Evolutionary conservation across 23 tunicate species (phyloP).

Genomic region (Diplosoma virens): DNA sequence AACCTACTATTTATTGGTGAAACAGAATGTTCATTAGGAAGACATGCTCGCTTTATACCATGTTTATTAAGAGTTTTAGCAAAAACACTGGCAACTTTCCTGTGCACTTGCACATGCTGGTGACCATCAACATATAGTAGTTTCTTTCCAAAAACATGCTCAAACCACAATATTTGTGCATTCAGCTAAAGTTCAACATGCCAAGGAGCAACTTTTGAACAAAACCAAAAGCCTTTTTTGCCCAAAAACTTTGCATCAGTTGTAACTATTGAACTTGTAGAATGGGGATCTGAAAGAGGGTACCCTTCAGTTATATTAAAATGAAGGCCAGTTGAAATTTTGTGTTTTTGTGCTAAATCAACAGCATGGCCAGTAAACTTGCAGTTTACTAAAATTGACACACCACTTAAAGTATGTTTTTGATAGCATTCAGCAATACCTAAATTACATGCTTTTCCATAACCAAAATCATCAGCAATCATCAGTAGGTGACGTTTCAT

Average conservation of each 20-base stretch:
- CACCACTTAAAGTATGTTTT: slow-evolving; percentile 26
- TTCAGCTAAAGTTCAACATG: slow-evolving; percentile 60
- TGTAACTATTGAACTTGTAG: slow-evolving; percentile 37
- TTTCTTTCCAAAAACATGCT: slow-evolving; percentile 20
- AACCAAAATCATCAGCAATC: slow-evolving; percentile 95
- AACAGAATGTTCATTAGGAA: slow-evolving; percentile 48
- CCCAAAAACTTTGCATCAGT: slow-evolving; percentile 66
- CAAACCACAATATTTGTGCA: slow-evolving; percentile 75
- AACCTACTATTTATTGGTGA: background rate
- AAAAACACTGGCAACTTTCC: slow-evolving; percentile 39
- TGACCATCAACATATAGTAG: slow-evolving; percentile 91
- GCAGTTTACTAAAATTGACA: slow-evolving; percentile 72
- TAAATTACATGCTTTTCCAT: slow-evolving; percentile 50
- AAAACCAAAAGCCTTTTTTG: slow-evolving; percentile 45
- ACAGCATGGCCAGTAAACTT: slow-evolving; percentile 36
- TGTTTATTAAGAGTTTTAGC: slow-evolving; percentile 21
- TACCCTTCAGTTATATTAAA: slow-evolving; percentile 92
- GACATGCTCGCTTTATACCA: slow-evolving; percentile 42
- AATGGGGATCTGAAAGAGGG: slow-evolving; percentile 45
- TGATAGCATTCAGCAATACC: slow-evolving; percentile 78
- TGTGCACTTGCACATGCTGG: slow-evolving; percentile 91
- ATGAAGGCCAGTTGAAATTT: slow-evolving; percentile 66
- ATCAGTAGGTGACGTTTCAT: slow-evolving; percentile 41
- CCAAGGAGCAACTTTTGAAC: background rate
- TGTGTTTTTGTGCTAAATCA: slow-evolving; percentile 26